These are phyloP conservation scores for Vulpes vulpes DNA, from an alignment of 2,113 vertebrate species.

Conservation along the genomic window DNA sequence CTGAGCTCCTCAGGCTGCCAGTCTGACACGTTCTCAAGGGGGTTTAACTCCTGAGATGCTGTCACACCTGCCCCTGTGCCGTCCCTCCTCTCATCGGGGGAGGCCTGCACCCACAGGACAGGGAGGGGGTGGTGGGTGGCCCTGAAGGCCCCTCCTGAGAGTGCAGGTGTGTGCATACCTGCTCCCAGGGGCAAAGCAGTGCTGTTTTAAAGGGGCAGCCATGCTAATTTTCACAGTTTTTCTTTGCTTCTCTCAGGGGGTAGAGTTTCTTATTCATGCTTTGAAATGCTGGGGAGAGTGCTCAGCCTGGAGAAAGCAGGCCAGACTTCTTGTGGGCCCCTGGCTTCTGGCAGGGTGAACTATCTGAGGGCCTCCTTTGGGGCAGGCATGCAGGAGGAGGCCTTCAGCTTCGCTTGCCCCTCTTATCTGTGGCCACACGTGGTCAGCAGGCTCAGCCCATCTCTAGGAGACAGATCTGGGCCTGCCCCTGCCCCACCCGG, in stretches of 20 bases:
- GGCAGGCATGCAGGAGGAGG: not conserved
- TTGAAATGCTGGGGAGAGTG: not conserved
- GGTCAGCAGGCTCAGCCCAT: not conserved
- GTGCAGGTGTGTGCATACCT: rapidly evolving
- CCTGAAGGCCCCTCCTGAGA: not conserved
- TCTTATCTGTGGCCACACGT: slow-evolving; percentile 54
- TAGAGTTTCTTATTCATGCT: rapidly evolving
- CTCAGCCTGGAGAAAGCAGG: not conserved
- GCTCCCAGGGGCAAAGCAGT: rapidly evolving
- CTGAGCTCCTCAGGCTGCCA: rapidly evolving
- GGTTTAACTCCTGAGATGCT: not conserved
- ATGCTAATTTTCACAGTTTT: rapidly evolving
- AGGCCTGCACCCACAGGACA: not conserved
- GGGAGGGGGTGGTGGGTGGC: not conserved
- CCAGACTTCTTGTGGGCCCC: not conserved
- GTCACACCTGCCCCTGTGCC: not conserved
- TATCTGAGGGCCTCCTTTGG: slow-evolving; percentile 18
- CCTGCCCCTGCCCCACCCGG: not conserved
- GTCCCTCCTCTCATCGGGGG: not conserved
- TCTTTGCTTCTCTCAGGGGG: not conserved
- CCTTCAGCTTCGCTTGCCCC: not conserved
- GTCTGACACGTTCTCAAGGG: not conserved
- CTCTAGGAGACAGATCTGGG: not conserved
- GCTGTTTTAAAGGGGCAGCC: not conserved
- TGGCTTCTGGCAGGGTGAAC: rapidly evolving